These are phyloP conservation scores for Redunca redunca DNA, from an alignment of 2,113 vertebrate species.

Conservation along the genomic window DNA sequence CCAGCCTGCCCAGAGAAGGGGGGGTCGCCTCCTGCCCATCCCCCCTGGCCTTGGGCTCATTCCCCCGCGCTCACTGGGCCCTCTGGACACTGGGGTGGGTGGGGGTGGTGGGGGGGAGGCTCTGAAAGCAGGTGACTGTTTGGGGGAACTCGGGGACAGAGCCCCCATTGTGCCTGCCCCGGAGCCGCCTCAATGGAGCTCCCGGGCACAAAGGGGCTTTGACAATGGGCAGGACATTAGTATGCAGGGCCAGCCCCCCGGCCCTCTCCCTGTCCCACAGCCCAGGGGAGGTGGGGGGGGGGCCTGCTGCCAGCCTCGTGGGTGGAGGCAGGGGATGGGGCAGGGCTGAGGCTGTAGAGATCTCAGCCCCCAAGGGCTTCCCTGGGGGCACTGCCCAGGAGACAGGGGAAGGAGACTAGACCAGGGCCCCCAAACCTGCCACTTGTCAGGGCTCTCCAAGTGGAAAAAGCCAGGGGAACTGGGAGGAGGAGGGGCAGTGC, in stretches of 20 bases:
- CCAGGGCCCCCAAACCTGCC: neutral
- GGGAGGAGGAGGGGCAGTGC: neutral
- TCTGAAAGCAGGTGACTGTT: conserved; percentile 79
- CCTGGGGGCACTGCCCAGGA: neutral
- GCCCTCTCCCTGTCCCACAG: conserved; percentile 63
- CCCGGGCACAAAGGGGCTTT: conserved; percentile 74
- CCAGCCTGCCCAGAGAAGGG: neutral
- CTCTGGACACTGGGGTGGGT: conserved; percentile 59
- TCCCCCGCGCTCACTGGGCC: conserved; percentile 44
- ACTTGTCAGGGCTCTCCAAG: neutral
- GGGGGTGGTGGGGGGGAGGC: conserved; percentile 26
- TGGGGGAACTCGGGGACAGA: conserved; percentile 74
- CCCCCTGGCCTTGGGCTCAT: conserved; percentile 39
- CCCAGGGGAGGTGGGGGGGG: conserved; percentile 10
- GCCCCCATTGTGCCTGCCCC: conserved; percentile 75
- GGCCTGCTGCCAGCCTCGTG: neutral
- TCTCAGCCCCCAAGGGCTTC: neutral
- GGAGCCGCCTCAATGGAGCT: conserved; percentile 74
- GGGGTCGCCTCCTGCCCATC: conserved; percentile 17
- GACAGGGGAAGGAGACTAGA: neutral
- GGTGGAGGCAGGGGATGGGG: neutral
- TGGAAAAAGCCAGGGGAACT: neutral
- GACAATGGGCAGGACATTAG: conserved; percentile 74
- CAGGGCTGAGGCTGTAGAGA: neutral
- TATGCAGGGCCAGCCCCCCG: conserved; percentile 69